Conservation (phyloP, 1,140 invertebrate species). For the Apis florea region DNA sequence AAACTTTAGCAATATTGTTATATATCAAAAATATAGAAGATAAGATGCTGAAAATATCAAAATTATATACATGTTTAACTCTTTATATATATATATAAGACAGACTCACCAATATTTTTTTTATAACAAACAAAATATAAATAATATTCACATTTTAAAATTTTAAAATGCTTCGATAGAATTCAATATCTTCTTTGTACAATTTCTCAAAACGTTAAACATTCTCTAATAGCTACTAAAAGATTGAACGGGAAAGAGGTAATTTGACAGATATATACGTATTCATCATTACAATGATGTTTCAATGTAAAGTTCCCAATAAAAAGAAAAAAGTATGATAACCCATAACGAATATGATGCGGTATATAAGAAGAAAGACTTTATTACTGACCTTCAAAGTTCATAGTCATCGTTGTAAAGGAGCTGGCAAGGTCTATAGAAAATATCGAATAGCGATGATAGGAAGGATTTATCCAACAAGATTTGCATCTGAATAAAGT, state of each 20-base stretch:
- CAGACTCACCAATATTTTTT: too few relatives aligned
- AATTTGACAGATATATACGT: slow-evolving; percentile 33
- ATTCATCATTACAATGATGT: neutral
- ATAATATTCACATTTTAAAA: too few relatives aligned
- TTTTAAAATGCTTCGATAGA: too few relatives aligned
- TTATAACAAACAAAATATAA: too few relatives aligned
- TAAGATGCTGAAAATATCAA: too few relatives aligned
- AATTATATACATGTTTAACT: too few relatives aligned
- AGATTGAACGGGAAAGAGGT: neutral
- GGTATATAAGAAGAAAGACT: slow-evolving; percentile 14
- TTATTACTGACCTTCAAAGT: slow-evolving; percentile 36
- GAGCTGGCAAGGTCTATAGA: slow-evolving; percentile 30
- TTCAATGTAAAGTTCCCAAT: neutral
- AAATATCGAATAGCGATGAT: slow-evolving; percentile 38
- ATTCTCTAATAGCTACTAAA: neutral
- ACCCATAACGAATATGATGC: neutral
- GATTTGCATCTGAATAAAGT: slow-evolving; percentile 55
- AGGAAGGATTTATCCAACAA: slow-evolving; percentile 32
- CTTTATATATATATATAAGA: too few relatives aligned
- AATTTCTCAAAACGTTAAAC: too few relatives aligned
- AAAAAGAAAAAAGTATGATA: neutral
- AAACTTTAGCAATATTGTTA: too few relatives aligned
- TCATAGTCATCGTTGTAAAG: slow-evolving; percentile 21
- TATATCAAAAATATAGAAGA: too few relatives aligned
- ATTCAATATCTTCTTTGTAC: too few relatives aligned